A percentile compares a stretch with the other conserved stretches of the same genome.
These are phyloP conservation scores for Telmatochromis sp. DNA, from an alignment of 2,113 vertebrate genomes.

Conservation along the genomic window DNA sequence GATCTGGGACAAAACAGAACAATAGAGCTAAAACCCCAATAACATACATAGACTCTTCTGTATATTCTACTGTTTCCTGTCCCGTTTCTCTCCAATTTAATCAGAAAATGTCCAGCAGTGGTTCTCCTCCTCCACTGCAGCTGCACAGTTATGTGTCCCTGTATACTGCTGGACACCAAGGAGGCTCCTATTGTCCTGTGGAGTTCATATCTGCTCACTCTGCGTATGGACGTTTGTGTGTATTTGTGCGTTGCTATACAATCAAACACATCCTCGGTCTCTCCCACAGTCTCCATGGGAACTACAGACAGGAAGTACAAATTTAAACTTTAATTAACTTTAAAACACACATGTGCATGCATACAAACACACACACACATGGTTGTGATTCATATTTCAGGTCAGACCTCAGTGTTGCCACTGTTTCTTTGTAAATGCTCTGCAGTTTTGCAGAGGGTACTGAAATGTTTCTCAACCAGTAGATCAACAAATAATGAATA, in stretches of 20 bases:
- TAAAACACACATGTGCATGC: not conserved
- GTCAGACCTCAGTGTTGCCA: not conserved
- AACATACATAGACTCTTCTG: not conserved
- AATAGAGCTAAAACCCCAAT: slow-evolving; percentile 31
- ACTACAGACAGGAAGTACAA: slow-evolving; percentile 26
- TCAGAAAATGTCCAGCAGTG: not conserved
- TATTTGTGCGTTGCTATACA: not conserved
- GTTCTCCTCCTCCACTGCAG: not conserved
- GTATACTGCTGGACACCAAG: not conserved
- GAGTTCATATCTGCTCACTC: not conserved
- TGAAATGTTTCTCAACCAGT: not conserved
- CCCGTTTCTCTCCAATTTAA: not conserved
- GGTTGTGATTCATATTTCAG: not conserved
- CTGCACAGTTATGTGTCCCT: not conserved
- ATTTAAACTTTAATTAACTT: slow-evolving; percentile 33
- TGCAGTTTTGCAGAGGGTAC: not conserved
- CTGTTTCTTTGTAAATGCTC: not conserved
- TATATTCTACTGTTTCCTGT: not conserved
- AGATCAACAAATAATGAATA: not conserved
- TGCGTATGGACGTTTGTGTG: not conserved
- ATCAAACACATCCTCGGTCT: not conserved
- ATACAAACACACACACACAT: not conserved
- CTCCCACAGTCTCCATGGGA: slow-evolving; percentile 33
- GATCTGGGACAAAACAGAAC: slow-evolving; percentile 55
- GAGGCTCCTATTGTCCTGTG: not conserved